These are phyloP conservation scores for Micronycteris hirsuta DNA, from an alignment of 2,113 vertebrate genomes.

Conservation along the genomic window DNA sequence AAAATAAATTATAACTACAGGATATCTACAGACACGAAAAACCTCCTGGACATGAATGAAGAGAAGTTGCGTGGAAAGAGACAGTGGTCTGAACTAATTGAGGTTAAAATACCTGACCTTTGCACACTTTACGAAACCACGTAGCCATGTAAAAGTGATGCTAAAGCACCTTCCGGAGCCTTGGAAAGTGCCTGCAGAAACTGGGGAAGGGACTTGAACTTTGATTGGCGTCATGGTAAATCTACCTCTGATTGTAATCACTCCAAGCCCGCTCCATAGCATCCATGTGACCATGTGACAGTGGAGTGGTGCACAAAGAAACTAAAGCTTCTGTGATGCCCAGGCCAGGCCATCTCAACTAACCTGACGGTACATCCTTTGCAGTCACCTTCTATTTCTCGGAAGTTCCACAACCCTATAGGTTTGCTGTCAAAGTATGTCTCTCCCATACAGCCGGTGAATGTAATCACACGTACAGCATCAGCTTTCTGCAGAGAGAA, in stretches of 20 bases:
- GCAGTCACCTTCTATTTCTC: slow-evolving; percentile 93
- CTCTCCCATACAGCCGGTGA: slow-evolving; percentile 97
- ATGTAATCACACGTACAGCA: slow-evolving; percentile 90
- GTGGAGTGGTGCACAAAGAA: background rate
- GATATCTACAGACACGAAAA: background rate
- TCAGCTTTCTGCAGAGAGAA: slow-evolving; percentile 90
- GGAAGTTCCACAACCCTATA: slow-evolving; percentile 98
- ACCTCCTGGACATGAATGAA: background rate
- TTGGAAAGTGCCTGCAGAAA: background rate
- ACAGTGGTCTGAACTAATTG: background rate
- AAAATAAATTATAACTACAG: background rate
- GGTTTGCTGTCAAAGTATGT: slow-evolving; percentile 94
- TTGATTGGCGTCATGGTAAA: background rate
- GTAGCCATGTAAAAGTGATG: background rate
- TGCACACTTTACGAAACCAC: background rate
- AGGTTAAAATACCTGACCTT: background rate
- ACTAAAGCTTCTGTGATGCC: background rate
- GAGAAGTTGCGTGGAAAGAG: background rate
- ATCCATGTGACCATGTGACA: background rate
- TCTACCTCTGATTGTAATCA: background rate
- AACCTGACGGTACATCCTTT: slow-evolving; percentile 96
- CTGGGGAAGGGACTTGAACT: background rate
- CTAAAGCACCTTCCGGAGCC: background rate
- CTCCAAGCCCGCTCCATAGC: background rate
- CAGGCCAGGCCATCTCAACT: background rate